Percentiles rank a stretch among this genome's conserved stretches.
Evolutionary conservation across 2,113 vertebrate genomes (phyloP).

Genomic region (Trachemys scripta): DNA sequence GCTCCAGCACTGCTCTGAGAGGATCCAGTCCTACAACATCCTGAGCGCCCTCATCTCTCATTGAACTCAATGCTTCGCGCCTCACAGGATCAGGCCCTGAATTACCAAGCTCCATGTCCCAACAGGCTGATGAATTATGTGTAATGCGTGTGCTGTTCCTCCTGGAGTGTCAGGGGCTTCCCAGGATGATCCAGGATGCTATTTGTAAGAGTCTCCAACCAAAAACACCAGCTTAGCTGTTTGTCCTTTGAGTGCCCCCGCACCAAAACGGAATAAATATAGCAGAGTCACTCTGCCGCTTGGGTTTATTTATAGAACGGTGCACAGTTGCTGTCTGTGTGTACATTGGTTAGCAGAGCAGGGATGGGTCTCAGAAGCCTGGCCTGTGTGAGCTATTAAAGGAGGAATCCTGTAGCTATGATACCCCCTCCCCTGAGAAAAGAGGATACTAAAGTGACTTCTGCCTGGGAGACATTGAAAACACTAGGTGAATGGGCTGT

Average conservation of each 20-base stretch:
- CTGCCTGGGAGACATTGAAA: neutral
- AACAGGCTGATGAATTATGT: neutral
- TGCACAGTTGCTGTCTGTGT: slow-evolving; percentile 15
- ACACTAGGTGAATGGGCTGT: neutral
- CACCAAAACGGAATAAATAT: slow-evolving; percentile 39
- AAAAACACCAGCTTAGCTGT: neutral
- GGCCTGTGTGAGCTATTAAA: neutral
- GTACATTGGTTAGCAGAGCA: neutral
- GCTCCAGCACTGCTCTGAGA: neutral
- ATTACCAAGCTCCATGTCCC: neutral
- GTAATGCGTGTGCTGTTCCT: neutral
- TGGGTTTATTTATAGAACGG: slow-evolving; percentile 62
- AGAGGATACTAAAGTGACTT: neutral
- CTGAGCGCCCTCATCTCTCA: accelerated
- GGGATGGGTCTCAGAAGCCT: neutral
- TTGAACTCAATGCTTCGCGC: neutral
- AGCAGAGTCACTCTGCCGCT: neutral
- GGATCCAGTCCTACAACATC: neutral
- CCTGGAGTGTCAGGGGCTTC: neutral
- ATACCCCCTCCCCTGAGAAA: neutral
- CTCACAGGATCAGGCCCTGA: neutral
- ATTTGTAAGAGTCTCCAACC: accelerated
- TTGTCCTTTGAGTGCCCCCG: neutral
- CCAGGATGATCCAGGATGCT: neutral
- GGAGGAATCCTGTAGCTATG: slow-evolving; percentile 2